phyloP scores from a whole-genome alignment of 23 tunicate genomes.

The Clavelina lepadiformis region DNA sequence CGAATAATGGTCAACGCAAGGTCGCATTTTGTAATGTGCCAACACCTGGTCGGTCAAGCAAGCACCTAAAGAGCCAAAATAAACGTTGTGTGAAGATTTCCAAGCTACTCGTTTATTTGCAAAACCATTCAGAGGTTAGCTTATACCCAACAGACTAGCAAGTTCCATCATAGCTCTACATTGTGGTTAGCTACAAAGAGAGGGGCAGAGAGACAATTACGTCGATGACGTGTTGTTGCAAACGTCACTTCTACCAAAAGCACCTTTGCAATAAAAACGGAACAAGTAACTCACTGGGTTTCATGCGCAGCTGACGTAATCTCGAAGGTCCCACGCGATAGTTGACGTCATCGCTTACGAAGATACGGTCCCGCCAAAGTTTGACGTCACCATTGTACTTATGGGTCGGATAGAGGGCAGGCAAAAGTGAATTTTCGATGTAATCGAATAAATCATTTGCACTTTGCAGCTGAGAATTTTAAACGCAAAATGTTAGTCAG shows the following conservation, averaged over 20 bases:
- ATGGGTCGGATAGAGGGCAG: conserved; percentile 12
- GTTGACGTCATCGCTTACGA: conserved; percentile 18
- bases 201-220: too few relatives aligned
- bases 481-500: too few relatives aligned
- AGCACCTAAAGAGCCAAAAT: not conserved
- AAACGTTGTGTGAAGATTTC: too few relatives aligned
- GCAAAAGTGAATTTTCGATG: conserved; percentile 6
- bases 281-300: too few relatives aligned
- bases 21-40: not conserved
- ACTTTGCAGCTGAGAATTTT: not conserved
- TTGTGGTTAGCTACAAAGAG: too few relatives aligned
- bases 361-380: conserved; percentile 32
- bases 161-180: too few relatives aligned
- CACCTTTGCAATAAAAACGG: too few relatives aligned
- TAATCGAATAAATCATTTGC: conserved; percentile 19
- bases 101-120: too few relatives aligned
- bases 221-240: too few relatives aligned
- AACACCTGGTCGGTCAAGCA: not conserved
- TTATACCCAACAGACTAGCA: too few relatives aligned
- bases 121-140: too few relatives aligned
- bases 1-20: conserved; percentile 12
- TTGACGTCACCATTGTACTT: conserved; percentile 31
- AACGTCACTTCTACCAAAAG: too few relatives aligned
- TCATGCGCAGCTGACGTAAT: conserved; percentile 13
- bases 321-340: conserved; percentile 39